These are phyloP conservation scores for Caradrina clavipalpis DNA, from an alignment of 2,888 invertebrate species.

Conservation along the genomic window DNA sequence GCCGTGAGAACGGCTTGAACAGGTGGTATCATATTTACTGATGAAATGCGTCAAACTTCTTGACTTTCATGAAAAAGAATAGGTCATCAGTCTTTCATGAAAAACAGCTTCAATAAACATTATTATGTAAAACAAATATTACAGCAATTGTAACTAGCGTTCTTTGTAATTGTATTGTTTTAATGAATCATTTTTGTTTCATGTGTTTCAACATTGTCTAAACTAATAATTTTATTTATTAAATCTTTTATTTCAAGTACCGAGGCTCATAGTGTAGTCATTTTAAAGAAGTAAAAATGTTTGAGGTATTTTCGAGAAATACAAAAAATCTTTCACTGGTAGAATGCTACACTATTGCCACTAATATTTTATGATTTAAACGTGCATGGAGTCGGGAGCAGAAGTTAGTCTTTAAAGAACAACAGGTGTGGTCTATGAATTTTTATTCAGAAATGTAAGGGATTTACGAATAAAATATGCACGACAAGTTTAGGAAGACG, in stretches of 20 bases:
- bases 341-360: no score
- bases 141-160: neutral
- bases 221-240: no score
- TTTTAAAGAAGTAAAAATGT: no score
- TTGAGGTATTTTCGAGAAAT: no score
- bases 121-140: neutral
- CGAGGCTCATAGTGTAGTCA: no score
- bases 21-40: constrained; percentile 25
- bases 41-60: constrained; percentile 20
- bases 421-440: constrained; percentile 3
- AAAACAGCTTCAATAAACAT: neutral
- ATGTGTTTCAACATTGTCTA: neutral
- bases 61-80: neutral
- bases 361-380: no score
- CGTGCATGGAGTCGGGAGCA: no score
- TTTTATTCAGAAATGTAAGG: constrained; percentile 13
- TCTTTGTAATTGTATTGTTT: constrained; percentile 3
- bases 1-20: constrained; percentile 20
- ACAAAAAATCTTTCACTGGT: no score
- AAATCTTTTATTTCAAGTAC: no score
- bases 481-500: constrained; percentile 3
- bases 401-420: neutral
- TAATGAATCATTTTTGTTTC: neutral
- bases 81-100: neutral
- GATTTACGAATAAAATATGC: constrained; percentile 24